Evolutionary conservation across 2,888 invertebrate species (phyloP).

Genomic region (Agriopis marginaria): DNA sequence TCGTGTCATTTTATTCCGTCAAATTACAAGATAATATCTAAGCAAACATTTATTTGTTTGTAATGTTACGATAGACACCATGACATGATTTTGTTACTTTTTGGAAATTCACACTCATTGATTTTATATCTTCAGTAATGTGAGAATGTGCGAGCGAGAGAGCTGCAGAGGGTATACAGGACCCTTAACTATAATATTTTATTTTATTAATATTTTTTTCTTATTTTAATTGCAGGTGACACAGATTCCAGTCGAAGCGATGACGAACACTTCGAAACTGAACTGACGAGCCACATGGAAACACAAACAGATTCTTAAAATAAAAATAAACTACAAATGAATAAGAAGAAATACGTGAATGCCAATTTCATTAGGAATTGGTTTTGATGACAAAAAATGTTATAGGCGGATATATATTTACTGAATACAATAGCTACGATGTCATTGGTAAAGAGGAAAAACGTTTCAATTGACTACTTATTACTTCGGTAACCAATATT

Average conservation of each 20-base stretch:
- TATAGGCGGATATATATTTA: conserved; percentile 1
- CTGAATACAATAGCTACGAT: conserved; percentile 1
- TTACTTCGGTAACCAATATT: conserved; percentile 3
- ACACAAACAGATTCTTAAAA: conserved; percentile 65
- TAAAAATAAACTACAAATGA: not conserved
- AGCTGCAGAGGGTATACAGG: no score
- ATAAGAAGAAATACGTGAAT: conserved; percentile 40
- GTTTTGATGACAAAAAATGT: not conserved
- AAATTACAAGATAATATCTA: no score
- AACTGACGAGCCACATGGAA: conserved; percentile 69
- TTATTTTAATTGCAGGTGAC: conserved; percentile 56
- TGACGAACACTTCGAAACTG: conserved; percentile 72
- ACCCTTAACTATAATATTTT: no score
- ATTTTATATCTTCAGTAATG: no score
- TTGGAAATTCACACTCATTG: no score
- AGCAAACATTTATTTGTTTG: no score
- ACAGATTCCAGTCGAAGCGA: conserved; percentile 73
- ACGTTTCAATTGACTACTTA: not conserved
- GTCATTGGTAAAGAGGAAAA: not conserved
- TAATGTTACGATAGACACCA: no score
- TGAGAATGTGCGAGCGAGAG: no score
- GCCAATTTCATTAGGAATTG: not conserved
- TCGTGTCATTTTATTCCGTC: no score
- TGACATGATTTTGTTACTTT: no score
- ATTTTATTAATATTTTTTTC: not conserved